Evolutionary conservation across 2,888 invertebrate genomes (phyloP), one percentile per base, ranked within the genome.

Genomic region (Melikaiella ostensackeni): DNA sequence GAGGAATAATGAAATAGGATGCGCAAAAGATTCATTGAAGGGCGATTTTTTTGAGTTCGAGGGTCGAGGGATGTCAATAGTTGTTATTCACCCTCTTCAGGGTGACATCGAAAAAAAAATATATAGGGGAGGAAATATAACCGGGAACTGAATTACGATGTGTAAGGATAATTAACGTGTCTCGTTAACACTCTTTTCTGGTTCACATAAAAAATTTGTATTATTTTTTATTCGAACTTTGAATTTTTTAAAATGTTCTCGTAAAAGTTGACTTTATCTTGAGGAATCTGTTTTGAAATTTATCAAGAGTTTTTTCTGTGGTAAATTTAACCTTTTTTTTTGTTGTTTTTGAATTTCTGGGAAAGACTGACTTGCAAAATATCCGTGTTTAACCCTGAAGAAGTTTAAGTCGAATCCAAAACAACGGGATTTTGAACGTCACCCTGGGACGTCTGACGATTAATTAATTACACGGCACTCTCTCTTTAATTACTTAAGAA

Each of bases 401-500:
- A 46, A 46, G 46, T 70, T 70, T 46, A 30, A 42, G 27, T 27
- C 9, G 70, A 50, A 70, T 70, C 19, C 46, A 70, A 66, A 70
- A 70, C 50, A 70, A 70, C 77, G 77, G 78, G 57, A 75, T 74
- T 30, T 57, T n/a, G 70, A 59, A 62, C 79, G 76, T 79, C 77
- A 82, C 78, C 79, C 75, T 75, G 74, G 77, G 70, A 76, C 77
- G 76, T 78, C 78, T 82, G 81, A 85, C 83, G 86, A 87, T 87
- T 87, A 87, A 87, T 70, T 70, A 70, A 70, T 87, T 87, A 86
- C 84, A 83, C 83, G 82, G 77, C 81, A 78, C 79, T 80, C 82
- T 79, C 79, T 85, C 83, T 85, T 87, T 87, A 86, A 87, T 87
- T 87, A 87, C 83, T 80, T 85, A 78, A 79, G 82, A 79, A 84